Evolutionary conservation across 2,888 invertebrate genomes (phyloP).

Genomic region (Esperia sulphurella): DNA sequence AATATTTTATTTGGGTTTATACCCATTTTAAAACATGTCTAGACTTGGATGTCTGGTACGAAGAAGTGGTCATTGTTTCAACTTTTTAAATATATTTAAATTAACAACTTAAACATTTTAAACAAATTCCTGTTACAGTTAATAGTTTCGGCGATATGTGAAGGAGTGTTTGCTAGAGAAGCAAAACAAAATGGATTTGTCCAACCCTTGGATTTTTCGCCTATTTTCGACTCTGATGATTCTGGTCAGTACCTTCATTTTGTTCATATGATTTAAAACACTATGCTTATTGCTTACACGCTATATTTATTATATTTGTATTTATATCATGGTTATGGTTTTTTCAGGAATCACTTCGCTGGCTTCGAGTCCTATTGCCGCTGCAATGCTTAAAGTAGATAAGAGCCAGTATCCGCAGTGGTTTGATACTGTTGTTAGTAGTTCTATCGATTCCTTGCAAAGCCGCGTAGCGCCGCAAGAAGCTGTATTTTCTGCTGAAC

Average conservation of each 20-base stretch:
- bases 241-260: conserved; percentile 41
- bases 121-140: conserved; percentile 52
- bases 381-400: conserved; percentile 65
- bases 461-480: conserved; percentile 58
- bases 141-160: conserved; percentile 62
- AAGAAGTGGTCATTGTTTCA: conserved; percentile 10
- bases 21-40: conserved; percentile 62
- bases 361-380: conserved; percentile 65
- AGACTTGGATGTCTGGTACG: conserved; percentile 64
- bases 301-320: conserved; percentile 8
- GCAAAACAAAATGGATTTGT: conserved; percentile 66
- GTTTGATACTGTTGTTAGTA: conserved; percentile 70
- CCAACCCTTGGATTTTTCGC: conserved; percentile 75
- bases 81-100: conserved; percentile 3
- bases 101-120: conserved; percentile 3
- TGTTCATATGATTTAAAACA: conserved; percentile 4
- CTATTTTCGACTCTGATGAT: conserved; percentile 68
- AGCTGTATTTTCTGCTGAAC: conserved; percentile 60
- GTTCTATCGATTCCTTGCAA: conserved; percentile 69
- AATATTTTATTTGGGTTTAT: conserved; percentile 52
- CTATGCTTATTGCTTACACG: conserved; percentile 10
- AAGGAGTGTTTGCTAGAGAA: conserved; percentile 51
- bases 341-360: conserved; percentile 69
- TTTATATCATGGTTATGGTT: conserved; percentile 26
- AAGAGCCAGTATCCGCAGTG: conserved; percentile 67